A percentile compares a stretch with the other conserved stretches of the same genome.
Evolutionary conservation across 2,888 invertebrate species (phyloP).

Genomic region (Eupithecia tripunctaria): DNA sequence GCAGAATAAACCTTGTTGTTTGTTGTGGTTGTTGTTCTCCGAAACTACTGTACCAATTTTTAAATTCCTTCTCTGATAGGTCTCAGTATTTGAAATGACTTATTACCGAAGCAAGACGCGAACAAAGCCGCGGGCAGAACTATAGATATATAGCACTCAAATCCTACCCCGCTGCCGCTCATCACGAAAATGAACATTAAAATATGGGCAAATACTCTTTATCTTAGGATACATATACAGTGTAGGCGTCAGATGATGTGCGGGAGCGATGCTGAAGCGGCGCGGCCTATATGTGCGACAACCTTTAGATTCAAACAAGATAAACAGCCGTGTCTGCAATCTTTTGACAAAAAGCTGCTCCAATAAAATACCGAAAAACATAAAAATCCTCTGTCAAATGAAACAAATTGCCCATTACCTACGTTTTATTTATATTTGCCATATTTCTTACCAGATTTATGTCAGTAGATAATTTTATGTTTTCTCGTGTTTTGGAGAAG

Average conservation of each 20-base stretch:
- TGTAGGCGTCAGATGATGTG: not conserved
- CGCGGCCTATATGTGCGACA: not conserved
- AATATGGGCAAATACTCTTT: not conserved
- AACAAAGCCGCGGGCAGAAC: not conserved
- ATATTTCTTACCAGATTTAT: conserved; percentile 26
- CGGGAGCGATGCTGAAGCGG: not conserved
- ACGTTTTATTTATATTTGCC: conserved; percentile 24
- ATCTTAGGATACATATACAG: too few relatives aligned
- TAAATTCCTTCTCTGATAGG: not conserved
- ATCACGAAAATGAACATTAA: not conserved
- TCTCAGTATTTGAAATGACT: not conserved
- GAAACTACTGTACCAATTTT: not conserved
- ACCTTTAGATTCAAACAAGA: not conserved
- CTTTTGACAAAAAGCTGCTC: not conserved
- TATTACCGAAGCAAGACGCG: not conserved
- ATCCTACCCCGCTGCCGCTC: not conserved
- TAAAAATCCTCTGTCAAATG: conserved; percentile 13
- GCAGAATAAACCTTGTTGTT: not conserved
- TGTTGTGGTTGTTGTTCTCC: too few relatives aligned
- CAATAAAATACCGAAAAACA: conserved; percentile 1
- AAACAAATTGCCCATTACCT: conserved; percentile 18
- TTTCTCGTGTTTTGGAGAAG: conserved; percentile 25
- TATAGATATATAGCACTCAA: not conserved
- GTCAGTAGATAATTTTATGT: conserved; percentile 21
- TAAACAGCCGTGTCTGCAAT: not conserved